Base-by-base conservation (phyloP, 1,140 invertebrate species). In the Sminthurinus signatus region DNA sequence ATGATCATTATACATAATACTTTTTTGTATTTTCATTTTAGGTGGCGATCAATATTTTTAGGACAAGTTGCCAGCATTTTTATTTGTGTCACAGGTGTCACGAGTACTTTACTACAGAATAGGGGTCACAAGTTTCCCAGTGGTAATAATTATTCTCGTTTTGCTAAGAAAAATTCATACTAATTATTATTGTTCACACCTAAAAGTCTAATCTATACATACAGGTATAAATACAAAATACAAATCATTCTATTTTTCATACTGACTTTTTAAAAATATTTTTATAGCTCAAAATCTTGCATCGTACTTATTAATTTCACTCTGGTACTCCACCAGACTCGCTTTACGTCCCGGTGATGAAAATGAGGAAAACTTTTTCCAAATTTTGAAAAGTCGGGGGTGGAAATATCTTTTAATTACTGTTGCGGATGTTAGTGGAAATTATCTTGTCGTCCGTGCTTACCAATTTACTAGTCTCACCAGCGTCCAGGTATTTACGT, bases 341-440 rank as follows among this genome's bases (percentile, higher is more conserved):
- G 83, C 87, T 0, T 89, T 85, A 77, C 81, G 85, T 56, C 78
- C 81, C 51, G 50, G 28, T 3, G 3, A 5, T 12, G 25, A 23
- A 25, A 29, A 10, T 28, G 5, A 23, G 10, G 46, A 21, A 48
- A 84, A 81, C 72, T 78, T 86, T 44, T 75, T 82, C 52, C 77
- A 82, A 8, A 81, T 89, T n/a, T 80, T 91, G 73, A 83, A 81
- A 75, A 80, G 81, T 21, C 80, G 84, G 56, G 85, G 85, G 8
- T 87, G 84, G 85, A 82, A 86, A 70, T 89, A 90, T 76, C 79
- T 88, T 55, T 73, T 89, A 29, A 76, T 89, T 23, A 85, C 86
- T 1, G 70, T 87, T n/a, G 82, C 87, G 62, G 91, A 93, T 77
- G 89, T 93, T 4, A 84, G 88, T 76, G 86, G 86, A 25, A 88